Evolutionary conservation across 2,113 vertebrate genomes (phyloP), one percentile per base, ranked within the genome.

Genomic region (Micronycteris hirsuta): DNA sequence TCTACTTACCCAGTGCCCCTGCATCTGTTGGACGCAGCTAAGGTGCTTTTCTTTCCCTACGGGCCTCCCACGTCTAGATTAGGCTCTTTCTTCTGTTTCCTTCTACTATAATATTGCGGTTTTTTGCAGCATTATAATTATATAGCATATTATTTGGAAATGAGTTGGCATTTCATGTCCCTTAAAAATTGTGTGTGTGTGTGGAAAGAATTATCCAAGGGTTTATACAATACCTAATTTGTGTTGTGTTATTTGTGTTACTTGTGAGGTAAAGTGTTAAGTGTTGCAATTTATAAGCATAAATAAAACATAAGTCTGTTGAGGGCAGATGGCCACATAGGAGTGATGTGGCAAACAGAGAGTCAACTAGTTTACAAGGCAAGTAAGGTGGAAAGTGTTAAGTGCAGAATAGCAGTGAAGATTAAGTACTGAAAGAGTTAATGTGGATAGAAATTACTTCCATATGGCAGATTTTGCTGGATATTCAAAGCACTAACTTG

Each of bases 401-500:
- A 63, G 17, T 41, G 24, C 2, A 47, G 24, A 77, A 52, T 4
- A 88, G n/a, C 9, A 78, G n/a, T 61, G 33, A 77, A 41, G 56
- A 71, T 52, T 17, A 73, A 81, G 28, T 19, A 87, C 26, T 43
- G 15, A 45, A 81, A 90, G 36, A 81, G 28, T 81, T 88, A 19
- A 19, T 36, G 1, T 61, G 47, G 63, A 47, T 61, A 94, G 74
- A 49, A 19, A 52, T 91, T 56, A 54, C 16, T 76, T 71, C 16
- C 19, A 22, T 49, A 78, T 0, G 9, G 22, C 36, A 20, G 76
- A 65, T 56, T 89, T 74, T 94, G 70, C 65, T 71, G 70, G 49
- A 70, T 65, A 96, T 13, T 96, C 33, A 76, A 93, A 91, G 36
- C 14, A 58, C 16, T 49, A 56, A 65, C 9, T 28, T 77, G 80